These are phyloP conservation scores for Agrotis clavis DNA, from an alignment of 2,888 invertebrate species.

Conservation along the genomic window DNA sequence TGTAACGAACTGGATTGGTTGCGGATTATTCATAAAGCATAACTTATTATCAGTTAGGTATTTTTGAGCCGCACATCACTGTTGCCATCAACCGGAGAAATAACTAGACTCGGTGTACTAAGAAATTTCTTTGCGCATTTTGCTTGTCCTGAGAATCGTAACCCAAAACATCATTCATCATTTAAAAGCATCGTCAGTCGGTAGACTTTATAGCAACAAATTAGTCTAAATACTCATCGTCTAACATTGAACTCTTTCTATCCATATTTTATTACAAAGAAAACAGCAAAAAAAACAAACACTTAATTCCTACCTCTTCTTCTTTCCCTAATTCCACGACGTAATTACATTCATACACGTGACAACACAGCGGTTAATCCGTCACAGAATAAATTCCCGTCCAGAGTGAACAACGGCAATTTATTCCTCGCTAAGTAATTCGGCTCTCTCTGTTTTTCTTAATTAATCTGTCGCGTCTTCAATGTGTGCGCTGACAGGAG, in stretches of 20 bases:
- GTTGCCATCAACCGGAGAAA: no score
- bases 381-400: constrained; percentile 42
- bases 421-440: constrained; percentile 61
- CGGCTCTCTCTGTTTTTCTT: constrained; percentile 60
- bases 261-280: no score
- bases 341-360: constrained; percentile 56
- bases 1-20: not conserved
- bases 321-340: constrained; percentile 21
- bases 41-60: no score
- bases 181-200: no score
- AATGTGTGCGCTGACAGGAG: constrained; percentile 21
- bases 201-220: no score
- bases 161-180: no score
- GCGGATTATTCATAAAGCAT: not conserved
- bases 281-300: not conserved
- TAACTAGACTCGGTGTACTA: no score
- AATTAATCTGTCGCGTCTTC: constrained; percentile 61
- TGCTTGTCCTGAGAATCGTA: no score
- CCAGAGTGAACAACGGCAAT: constrained; percentile 44
- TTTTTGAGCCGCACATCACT: no score
- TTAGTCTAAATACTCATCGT: no score
- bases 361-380: constrained; percentile 53
- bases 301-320: not conserved
- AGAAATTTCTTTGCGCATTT: no score
- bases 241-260: no score